Evolutionary conservation across 2,888 invertebrate genomes (phyloP).

Genomic region (Stenurella melanura): DNA sequence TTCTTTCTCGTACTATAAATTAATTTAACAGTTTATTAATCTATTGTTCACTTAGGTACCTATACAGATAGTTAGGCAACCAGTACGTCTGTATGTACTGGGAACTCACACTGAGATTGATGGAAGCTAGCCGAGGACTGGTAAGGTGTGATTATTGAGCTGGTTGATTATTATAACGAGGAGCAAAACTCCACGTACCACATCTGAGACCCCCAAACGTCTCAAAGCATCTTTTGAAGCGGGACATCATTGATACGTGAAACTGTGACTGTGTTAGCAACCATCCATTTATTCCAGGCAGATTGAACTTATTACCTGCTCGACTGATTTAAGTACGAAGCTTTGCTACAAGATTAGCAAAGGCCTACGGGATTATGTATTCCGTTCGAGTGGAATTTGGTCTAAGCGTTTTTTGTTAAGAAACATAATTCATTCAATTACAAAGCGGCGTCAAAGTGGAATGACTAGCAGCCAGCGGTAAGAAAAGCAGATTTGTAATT

Average conservation of each 20-base stretch:
- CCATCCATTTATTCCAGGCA: background rate
- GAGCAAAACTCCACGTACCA: too few species aligned
- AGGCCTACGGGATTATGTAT: constrained; percentile 5
- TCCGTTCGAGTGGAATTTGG: background rate
- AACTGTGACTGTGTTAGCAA: background rate
- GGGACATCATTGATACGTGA: background rate
- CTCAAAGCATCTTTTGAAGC: background rate
- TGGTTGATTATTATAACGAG: too few species aligned
- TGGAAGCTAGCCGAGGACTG: too few species aligned
- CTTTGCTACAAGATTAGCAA: background rate
- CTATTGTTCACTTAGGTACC: too few species aligned
- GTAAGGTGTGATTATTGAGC: too few species aligned
- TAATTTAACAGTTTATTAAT: too few species aligned
- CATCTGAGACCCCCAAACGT: too few species aligned
- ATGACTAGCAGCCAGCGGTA: background rate
- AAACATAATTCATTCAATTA: background rate
- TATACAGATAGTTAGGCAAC: too few species aligned
- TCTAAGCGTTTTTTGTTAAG: background rate
- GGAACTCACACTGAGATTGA: too few species aligned
- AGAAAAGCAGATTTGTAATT: background rate
- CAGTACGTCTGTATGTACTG: too few species aligned
- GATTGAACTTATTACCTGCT: constrained; percentile 12
- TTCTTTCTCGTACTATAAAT: too few species aligned
- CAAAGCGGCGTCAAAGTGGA: background rate
- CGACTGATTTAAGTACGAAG: background rate